Base-by-base conservation (phyloP, 2,797 vertebrate species). In the Anguilla anguilla region DNA sequence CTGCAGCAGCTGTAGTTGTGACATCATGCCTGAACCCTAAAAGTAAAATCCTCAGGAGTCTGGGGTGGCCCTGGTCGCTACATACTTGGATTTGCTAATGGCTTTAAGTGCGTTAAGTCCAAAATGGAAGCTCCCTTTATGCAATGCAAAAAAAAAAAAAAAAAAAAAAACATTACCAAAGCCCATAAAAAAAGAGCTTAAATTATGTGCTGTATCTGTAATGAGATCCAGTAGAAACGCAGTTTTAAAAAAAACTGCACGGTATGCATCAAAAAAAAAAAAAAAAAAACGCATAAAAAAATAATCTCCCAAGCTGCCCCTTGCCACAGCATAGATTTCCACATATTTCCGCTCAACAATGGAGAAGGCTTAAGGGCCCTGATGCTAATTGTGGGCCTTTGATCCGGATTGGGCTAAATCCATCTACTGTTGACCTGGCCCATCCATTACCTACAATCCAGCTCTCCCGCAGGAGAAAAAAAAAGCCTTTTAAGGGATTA, bases 401-500 rank as follows among this genome's bases (percentile, higher is more conserved):
- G 89, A 93, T 91, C 84, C 5, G 25, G 83, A 31, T 86, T 81
- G 83, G 88, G 84, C 88, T 89, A 92, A 94, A 92, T 92, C 92
- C 89, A 91, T 89, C 89, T 85, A 91, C 88, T 87, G 91, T 77
- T 92, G 90, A 94, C 89, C 91, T 93, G 89, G 90, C 85, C 85
- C 88, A 86, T 81, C 89, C 90, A 90, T 91, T 90, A 91, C 86
- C 89, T 87, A 84, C 85, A 13, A 39, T 85, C 59, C 69, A 90
- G 88, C 87, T 88, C 87, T 90, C 85, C 61, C 83, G 51, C 39
- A 84, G 86, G 89, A 74, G n/a, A 46, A 39, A 64, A 10, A 51
- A 15, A 46, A 89, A 91, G 91, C 91, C 92, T 94, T 95, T 94
- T 92, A 93, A 95, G 93, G 92, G 93, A 95, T 95, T 92, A 95